Percentiles rank a stretch among this genome's conserved stretches.
These are phyloP conservation scores for Plagiodera versicolora DNA, from an alignment of 2,888 invertebrate species.

Conservation along the genomic window DNA sequence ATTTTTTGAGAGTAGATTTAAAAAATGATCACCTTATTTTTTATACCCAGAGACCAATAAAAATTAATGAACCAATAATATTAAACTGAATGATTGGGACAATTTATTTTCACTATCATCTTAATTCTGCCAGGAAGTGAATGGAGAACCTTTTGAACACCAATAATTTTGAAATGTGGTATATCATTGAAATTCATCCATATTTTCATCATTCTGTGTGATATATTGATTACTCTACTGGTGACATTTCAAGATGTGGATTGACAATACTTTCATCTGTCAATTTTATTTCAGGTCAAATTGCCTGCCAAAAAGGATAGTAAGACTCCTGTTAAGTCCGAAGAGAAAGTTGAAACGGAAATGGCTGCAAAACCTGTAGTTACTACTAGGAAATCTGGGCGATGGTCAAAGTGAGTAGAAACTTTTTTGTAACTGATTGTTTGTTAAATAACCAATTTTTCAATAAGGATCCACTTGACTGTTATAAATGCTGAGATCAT, in stretches of 20 bases:
- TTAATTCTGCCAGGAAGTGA: no score
- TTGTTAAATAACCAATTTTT: slow-evolving; percentile 3
- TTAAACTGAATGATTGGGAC: no score
- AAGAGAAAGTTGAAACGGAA: slow-evolving; percentile 33
- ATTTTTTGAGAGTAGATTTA: no score
- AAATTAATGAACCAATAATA: no score
- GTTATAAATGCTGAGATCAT: slow-evolving; percentile 10
- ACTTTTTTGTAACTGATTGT: neutral
- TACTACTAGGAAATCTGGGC: slow-evolving; percentile 21
- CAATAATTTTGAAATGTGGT: no score
- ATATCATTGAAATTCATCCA: no score
- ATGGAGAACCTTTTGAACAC: neutral
- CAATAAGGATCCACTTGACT: no score
- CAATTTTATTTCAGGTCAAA: slow-evolving; percentile 43
- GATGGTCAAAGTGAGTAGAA: slow-evolving; percentile 31
- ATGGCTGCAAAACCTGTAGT: slow-evolving; percentile 21
- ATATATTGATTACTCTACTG: neutral
- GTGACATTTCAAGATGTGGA: neutral
- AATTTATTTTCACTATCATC: no score
- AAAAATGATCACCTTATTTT: no score
- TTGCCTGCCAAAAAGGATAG: slow-evolving; percentile 38
- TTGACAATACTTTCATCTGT: neutral
- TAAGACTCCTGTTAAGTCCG: slow-evolving; percentile 29
- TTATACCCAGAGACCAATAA: no score
- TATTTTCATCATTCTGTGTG: no score